A percentile compares a stretch with the other conserved stretches of the same genome.
Conservation (phyloP, 2,113 vertebrate genomes). For the Chaetura pelagica region DNA sequence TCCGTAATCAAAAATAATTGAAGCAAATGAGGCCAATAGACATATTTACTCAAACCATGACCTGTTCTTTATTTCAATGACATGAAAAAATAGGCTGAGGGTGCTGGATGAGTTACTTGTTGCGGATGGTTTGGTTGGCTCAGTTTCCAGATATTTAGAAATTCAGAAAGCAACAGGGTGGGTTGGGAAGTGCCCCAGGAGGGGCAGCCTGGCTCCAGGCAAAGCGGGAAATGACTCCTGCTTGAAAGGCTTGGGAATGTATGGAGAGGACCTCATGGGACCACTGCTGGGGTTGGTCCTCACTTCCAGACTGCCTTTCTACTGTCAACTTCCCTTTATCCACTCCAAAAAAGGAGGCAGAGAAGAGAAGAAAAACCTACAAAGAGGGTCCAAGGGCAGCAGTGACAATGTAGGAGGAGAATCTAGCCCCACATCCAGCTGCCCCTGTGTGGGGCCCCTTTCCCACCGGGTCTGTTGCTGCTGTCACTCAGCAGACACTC, state of each 20-base stretch:
- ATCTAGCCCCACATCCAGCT: neutral
- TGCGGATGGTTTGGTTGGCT: accelerated
- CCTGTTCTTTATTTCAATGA: neutral
- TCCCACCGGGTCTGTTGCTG: neutral
- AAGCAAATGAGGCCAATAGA: neutral
- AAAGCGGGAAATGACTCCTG: neutral
- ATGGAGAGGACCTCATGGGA: neutral
- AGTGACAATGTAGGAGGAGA: accelerated
- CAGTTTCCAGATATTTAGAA: neutral
- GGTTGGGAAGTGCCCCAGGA: neutral
- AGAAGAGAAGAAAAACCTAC: neutral
- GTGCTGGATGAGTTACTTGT: neutral
- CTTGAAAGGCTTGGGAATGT: accelerated
- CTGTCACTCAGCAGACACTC: accelerated
- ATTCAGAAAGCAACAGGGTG: neutral
- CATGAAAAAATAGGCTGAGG: neutral
- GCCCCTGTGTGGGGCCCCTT: accelerated
- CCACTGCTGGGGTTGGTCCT: neutral
- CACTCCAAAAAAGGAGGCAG: neutral
- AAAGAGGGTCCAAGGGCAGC: accelerated
- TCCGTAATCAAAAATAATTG: neutral
- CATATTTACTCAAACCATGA: neutral
- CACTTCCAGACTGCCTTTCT: neutral
- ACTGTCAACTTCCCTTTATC: neutral
- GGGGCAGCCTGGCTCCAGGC: neutral